Evolutionary conservation across 2,797 vertebrate genomes (phyloP).

Genomic region (Rhinella marina): DNA sequence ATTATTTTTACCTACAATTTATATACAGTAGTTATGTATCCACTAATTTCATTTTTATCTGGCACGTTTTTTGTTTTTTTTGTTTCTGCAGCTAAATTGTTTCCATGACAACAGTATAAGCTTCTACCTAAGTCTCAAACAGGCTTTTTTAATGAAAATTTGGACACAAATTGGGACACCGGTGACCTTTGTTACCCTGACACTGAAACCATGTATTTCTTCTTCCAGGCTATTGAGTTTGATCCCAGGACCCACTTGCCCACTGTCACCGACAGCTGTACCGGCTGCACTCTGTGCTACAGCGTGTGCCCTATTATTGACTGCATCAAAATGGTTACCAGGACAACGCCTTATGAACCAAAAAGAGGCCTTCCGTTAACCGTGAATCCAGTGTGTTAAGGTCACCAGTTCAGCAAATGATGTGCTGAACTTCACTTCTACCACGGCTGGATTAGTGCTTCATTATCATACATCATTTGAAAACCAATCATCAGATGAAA

Average conservation of each 20-base stretch:
- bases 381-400: slow-evolving; percentile 75
- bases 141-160: slow-evolving; percentile 54
- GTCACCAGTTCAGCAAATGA: slow-evolving; percentile 63
- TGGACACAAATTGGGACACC: slow-evolving; percentile 57
- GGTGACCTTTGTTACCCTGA: slow-evolving; percentile 63
- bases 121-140: slow-evolving; percentile 45
- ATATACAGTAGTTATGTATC: not conserved
- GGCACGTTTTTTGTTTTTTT: not conserved
- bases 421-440: slow-evolving; percentile 59
- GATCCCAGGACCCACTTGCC: slow-evolving; percentile 89
- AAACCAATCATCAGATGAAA: slow-evolving; percentile 68
- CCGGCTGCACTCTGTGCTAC: slow-evolving; percentile 90
- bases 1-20: not conserved
- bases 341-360: slow-evolving; percentile 84
- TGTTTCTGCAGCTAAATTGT: slow-evolving; percentile 61
- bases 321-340: slow-evolving; percentile 93
- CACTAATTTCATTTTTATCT: not conserved
- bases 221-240: slow-evolving; percentile 88
- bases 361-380: slow-evolving; percentile 86
- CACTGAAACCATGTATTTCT: slow-evolving; percentile 67
- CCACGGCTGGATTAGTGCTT: slow-evolving; percentile 69
- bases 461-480: slow-evolving; percentile 68
- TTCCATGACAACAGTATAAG: slow-evolving; percentile 66
- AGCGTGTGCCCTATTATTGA: slow-evolving; percentile 93
- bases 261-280: slow-evolving; percentile 85